Evolutionary conservation across 2,888 invertebrate species (phyloP).

Genomic region (Punctoribates punctum): DNA sequence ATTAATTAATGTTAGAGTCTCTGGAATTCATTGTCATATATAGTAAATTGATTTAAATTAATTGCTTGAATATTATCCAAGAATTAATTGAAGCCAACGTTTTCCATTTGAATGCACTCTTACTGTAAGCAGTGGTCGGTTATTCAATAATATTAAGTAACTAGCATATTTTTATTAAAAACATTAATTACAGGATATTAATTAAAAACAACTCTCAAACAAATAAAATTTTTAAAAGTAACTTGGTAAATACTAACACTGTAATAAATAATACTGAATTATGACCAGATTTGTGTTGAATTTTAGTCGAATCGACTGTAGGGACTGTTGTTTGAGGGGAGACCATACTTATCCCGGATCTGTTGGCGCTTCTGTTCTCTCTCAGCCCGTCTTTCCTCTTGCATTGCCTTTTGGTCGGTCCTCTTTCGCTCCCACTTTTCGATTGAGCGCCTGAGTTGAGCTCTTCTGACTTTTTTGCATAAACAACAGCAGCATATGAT

Average conservation of each 20-base stretch:
- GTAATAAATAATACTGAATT: background rate
- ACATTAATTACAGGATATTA: too few species aligned
- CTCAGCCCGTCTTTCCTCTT: background rate
- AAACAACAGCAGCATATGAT: constrained; percentile 29
- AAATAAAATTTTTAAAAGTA: background rate
- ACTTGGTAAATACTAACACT: background rate
- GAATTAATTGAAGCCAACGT: too few species aligned
- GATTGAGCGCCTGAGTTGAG: constrained; percentile 2
- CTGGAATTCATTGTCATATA: too few species aligned
- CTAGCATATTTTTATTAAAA: too few species aligned
- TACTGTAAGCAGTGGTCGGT: too few species aligned
- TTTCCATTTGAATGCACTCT: too few species aligned
- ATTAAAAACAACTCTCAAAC: too few species aligned
- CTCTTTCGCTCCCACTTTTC: constrained; percentile 16
- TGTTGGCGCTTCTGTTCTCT: constrained; percentile 6
- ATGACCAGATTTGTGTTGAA: background rate
- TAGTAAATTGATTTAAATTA: too few species aligned
- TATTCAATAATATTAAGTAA: too few species aligned
- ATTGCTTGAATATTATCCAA: too few species aligned
- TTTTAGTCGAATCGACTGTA: constrained; percentile 10
- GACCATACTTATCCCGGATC: background rate
- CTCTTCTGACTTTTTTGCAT: constrained; percentile 24
- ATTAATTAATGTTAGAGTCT: too few species aligned
- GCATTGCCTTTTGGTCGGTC: background rate
- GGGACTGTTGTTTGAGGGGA: background rate